Base-by-base conservation (phyloP, 2,888 invertebrate species). In the Sympetrum striolatum region DNA sequence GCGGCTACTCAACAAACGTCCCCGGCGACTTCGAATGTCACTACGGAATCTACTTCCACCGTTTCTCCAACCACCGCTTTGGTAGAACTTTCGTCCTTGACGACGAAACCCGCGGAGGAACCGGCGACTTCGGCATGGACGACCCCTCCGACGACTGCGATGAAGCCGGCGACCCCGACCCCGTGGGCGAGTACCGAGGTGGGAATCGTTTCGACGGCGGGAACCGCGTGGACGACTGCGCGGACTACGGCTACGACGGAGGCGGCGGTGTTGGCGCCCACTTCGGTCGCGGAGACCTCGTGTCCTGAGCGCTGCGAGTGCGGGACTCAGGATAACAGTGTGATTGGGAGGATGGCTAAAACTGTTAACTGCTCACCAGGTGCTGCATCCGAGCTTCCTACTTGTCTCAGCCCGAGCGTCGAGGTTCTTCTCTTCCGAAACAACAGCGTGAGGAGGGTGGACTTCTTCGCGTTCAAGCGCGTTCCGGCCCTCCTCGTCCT, bases 361-460 rank as follows among this genome's bases (percentile, higher is more conserved):
- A 80, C 90, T 5, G 90, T 90, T n/a, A 53, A 53, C 64, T 90
- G 90, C 90, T 18, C 48, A 18, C 81, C 81, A 14, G 81, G 81
- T 25, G 79, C 73, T 6, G 90, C 82, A 31, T 79, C 90, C 35
- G 48, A 86, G 35, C 58, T 90, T 8, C 90, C 90, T 18, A 6
- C 48, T 8, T 64, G 53, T 14, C 90, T 90, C 22, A 48, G 73
- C 48, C 53, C 90, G 12, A 90, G 90, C 90, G 91, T 91, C 22
- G 92, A 92, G 86, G 91, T 91, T 60, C 90, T 92, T 15, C 91
- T 91, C 6, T 90, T 91, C 80, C 82, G 91, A 35, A 92, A 92
- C 90, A 90, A 90, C 15, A 91, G 80, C 37, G 64, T 91, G 6
- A 91, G 91, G 31, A 90, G 91, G 39, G 91, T 92, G 15, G 92